Conservation (phyloP, 2,888 invertebrate species). For the Coecobrya sp. region DNA sequence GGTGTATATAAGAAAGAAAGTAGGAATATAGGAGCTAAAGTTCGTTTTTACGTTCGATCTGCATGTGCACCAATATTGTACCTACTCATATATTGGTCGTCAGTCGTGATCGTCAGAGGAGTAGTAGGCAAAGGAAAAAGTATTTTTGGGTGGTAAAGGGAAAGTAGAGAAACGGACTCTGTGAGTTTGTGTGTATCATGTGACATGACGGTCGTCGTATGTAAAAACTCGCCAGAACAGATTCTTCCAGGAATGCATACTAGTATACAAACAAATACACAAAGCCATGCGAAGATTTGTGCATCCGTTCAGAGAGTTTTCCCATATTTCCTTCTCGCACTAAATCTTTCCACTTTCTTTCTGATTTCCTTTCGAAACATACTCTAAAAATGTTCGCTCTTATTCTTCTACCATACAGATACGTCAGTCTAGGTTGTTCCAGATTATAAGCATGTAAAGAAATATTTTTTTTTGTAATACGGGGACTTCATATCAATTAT, state of each 20-base stretch:
- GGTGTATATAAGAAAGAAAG: no score
- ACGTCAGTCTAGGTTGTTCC: neutral
- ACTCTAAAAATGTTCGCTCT: neutral
- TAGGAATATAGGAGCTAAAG: no score
- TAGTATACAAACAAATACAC: constrained; percentile 19
- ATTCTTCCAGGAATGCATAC: constrained; percentile 3
- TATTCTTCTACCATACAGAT: neutral
- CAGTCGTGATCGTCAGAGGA: no score
- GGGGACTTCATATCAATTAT: neutral
- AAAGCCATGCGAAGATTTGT: neutral
- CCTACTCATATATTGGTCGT: no score
- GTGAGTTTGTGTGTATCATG: neutral
- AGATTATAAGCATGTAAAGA: neutral
- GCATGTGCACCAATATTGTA: no score
- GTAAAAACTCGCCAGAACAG: neutral
- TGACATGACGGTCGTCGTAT: neutral
- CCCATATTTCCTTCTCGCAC: neutral
- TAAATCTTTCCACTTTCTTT: neutral
- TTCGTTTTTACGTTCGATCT: no score
- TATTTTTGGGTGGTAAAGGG: neutral
- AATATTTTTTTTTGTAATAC: neutral
- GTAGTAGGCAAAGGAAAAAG: no score
- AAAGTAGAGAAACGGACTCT: neutral
- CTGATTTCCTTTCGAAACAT: neutral
- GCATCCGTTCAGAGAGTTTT: neutral